phyloP scores from a whole-genome alignment of 2,888 invertebrate species.

The Pollenia griseotomentosa region DNA sequence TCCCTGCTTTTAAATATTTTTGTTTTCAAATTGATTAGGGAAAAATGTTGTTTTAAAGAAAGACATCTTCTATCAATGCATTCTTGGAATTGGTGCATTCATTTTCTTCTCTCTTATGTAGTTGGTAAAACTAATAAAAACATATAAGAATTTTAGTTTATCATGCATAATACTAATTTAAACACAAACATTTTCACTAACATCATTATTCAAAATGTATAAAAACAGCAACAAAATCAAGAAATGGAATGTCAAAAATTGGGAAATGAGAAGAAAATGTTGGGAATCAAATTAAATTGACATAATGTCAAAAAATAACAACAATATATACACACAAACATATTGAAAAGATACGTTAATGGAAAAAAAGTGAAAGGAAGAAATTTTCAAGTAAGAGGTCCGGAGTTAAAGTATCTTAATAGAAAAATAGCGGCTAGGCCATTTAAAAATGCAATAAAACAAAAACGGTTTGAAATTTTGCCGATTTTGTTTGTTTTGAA shows the following conservation, averaged over 20 bases:
- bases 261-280: conserved; percentile 30
- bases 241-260: conserved; percentile 52
- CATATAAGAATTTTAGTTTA: conserved; percentile 64
- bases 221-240: neutral
- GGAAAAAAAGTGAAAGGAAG: conserved; percentile 9
- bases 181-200: conserved; percentile 63
- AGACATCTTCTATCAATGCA: conserved; percentile 13
- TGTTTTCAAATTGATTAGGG: conserved; percentile 13
- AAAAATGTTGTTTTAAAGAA: conserved; percentile 15
- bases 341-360: conserved; percentile 14
- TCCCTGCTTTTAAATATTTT: neutral
- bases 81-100: conserved; percentile 40
- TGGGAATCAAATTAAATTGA: conserved; percentile 68
- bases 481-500: too few relatives aligned
- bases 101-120: neutral
- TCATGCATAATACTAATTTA: conserved; percentile 67
- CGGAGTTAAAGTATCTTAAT: neutral
- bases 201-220: conserved; percentile 64
- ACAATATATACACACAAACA: conserved; percentile 7
- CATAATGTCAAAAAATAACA: conserved; percentile 67
- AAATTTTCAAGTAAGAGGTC: neutral
- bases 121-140: conserved; percentile 9
- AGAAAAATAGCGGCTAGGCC: too few relatives aligned
- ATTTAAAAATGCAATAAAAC: too few relatives aligned
- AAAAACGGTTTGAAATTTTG: too few relatives aligned